Base-by-base conservation (phyloP, 1,140 invertebrate species). In the Homarus americanus region DNA sequence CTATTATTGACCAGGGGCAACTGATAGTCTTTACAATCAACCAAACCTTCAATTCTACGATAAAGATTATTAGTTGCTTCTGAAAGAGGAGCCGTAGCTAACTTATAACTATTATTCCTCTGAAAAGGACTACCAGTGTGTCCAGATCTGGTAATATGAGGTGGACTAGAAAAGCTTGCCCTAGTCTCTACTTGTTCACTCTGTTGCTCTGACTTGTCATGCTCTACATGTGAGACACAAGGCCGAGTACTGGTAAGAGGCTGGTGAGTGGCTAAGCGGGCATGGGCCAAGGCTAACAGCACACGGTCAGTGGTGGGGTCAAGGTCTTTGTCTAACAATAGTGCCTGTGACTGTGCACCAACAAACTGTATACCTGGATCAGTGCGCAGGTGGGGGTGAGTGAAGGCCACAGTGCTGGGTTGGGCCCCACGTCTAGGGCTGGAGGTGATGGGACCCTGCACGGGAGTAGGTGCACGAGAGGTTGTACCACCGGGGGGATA, bases 391-490 rank as follows among this genome's bases (percentile, higher is more conserved):
- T 88, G 72, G 49, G 72, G 91, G 86, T 92, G 91, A 76, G 82
- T 92, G 75, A 87, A 75, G 85, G 84, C 85, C 72, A 58, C 91
- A 83, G 82, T 91, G 86, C 69, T 85, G 85, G 80, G 87, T 79
- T 84, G 92, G 87, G 63, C 86, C 78, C 90, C 86, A 40, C 90
- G 92, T 36, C 86, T 86, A 41, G 92, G 91, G 44, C 87, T 92
- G 40, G 91, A 92, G 38, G 92, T 93, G 36, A 87, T 90, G 58
- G 86, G 87, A 34, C 92, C 92, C 80, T 93, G 92, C 40, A 93
- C 85, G 38, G 92, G 92, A 40, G 92, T 93, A 36, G 91, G 91
- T 83, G 92, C 92, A 72, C 92, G 86, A 44, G 92, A 93, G 40
- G 92, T 92, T 17, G 91, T 80, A 36, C 85, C 72, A 40, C 85